Conservation (phyloP, 2,113 vertebrate genomes). For the Rhipidura dahli region DNA sequence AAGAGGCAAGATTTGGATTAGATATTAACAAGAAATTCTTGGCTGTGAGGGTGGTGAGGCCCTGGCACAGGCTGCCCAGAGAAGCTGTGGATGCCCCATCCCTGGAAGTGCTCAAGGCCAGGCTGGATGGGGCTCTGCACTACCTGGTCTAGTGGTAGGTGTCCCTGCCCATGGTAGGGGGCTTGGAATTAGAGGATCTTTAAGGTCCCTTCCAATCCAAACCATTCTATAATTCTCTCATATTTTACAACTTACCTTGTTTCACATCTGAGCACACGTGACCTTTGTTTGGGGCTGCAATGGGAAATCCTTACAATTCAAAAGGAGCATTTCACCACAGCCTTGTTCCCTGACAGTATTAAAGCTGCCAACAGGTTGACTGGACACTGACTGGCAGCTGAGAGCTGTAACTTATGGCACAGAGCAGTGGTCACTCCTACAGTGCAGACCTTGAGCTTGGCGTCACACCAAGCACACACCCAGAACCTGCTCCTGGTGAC, state of each 20-base stretch:
- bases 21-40: neutral
- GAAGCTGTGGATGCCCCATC: neutral
- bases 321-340: neutral
- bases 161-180: neutral
- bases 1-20: neutral
- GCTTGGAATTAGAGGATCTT: neutral
- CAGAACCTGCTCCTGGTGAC: fast-evolving
- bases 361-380: neutral
- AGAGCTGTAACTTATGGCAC: neutral
- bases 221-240: neutral
- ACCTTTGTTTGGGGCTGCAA: neutral
- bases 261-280: fast-evolving
- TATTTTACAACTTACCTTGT: neutral
- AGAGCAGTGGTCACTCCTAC: neutral
- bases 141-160: neutral
- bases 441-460: too few species aligned
- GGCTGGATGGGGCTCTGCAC: neutral
- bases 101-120: neutral
- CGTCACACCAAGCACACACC: fast-evolving
- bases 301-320: neutral
- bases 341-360: fast-evolving
- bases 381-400: neutral
- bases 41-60: neutral
- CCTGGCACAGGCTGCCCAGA: neutral
- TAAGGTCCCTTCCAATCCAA: neutral